A percentile compares a stretch with the other conserved stretches of the same genome.
These are phyloP conservation scores for Eristalinus sepulchralis DNA, from an alignment of 2,888 invertebrate genomes.

Conservation along the genomic window DNA sequence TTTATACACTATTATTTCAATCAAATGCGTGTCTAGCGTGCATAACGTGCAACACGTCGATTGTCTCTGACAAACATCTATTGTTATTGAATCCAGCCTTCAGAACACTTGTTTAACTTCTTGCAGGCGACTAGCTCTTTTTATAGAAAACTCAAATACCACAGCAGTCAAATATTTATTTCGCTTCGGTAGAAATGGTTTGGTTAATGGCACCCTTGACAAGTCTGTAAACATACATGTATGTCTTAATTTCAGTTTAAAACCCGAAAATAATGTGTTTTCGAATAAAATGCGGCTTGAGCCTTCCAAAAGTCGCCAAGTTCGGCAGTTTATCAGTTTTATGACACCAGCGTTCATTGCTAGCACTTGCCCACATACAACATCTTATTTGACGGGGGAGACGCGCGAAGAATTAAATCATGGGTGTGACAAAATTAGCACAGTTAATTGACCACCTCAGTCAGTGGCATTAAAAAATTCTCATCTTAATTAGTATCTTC, in stretches of 20 bases:
- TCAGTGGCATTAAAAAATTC: conserved; percentile 2
- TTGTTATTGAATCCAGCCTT: neutral
- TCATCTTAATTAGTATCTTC: conserved; percentile 16
- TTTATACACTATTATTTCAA: neutral
- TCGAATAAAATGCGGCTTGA: neutral
- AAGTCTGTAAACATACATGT: neutral
- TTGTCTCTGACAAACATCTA: neutral
- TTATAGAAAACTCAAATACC: neutral
- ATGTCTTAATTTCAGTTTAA: neutral
- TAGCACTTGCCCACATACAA: neutral
- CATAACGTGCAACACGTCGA: neutral
- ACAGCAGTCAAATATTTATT: neutral
- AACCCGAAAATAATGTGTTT: neutral
- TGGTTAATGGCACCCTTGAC: neutral
- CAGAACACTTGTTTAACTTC: neutral
- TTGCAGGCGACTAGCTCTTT: neutral
- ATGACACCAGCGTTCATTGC: neutral
- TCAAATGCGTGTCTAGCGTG: neutral
- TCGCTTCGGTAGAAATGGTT: neutral
- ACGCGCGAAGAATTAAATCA: neutral
- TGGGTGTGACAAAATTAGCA: conserved; percentile 44
- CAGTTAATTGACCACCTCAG: conserved; percentile 46
- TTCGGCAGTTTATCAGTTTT: no score
- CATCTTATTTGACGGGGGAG: neutral
- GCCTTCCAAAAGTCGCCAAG: no score